phyloP scores from a whole-genome alignment of 2,797 vertebrate species.

The Chelmon rostratus region DNA sequence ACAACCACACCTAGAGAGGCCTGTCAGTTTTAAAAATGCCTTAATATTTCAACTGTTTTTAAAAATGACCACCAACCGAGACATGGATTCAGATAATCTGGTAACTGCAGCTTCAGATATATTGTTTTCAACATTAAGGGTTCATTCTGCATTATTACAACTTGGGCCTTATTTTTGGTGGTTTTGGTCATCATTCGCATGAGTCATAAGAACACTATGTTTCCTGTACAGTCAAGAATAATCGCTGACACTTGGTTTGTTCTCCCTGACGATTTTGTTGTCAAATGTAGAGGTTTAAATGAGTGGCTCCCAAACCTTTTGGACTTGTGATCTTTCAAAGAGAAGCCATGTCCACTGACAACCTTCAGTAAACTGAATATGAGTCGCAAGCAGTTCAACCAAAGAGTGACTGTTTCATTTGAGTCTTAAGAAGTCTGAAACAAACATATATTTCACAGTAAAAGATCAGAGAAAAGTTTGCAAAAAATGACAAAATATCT shows the following conservation, averaged over 20 bases:
- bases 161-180: neutral
- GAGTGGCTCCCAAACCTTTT: too few species aligned
- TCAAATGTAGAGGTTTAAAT: neutral
- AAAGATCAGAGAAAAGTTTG: too few species aligned
- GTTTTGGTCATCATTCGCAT: neutral
- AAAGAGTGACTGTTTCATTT: neutral
- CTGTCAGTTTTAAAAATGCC: conserved; percentile 19
- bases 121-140: neutral
- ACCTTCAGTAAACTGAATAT: neutral
- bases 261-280: too few species aligned
- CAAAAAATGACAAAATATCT: too few species aligned
- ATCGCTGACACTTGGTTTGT: too few species aligned
- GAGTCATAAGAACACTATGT: neutral
- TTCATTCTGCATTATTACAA: neutral
- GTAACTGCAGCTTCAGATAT: neutral
- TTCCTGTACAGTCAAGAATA: too few species aligned
- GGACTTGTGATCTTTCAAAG: neutral
- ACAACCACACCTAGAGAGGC: conserved; percentile 12
- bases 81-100: neutral
- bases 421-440: neutral
- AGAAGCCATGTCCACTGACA: neutral
- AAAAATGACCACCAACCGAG: neutral
- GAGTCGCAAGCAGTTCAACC: neutral
- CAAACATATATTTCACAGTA: too few species aligned
- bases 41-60: neutral